Conservation (phyloP, 2,888 invertebrate species). For the Desoria tigrina region DNA sequence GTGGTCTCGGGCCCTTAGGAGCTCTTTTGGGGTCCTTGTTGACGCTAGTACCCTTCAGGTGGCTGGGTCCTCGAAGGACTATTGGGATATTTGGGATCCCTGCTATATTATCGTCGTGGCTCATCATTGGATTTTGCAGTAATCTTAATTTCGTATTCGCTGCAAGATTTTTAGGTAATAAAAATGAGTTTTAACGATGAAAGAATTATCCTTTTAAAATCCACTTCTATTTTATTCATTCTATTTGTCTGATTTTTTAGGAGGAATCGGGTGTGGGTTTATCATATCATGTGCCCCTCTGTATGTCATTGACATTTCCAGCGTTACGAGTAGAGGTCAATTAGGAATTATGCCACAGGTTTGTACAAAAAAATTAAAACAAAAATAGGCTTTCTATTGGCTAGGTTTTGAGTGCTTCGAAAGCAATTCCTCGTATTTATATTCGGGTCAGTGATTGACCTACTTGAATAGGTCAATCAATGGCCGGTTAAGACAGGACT, state of each 20-base stretch:
- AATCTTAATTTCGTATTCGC: constrained; percentile 20
- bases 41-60: constrained; percentile 21
- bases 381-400: no score
- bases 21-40: constrained; percentile 32
- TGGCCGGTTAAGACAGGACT: no score
- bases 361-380: neutral
- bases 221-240: no score
- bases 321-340: constrained; percentile 24
- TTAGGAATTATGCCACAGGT: constrained; percentile 42
- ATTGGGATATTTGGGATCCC: constrained; percentile 32
- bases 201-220: neutral
- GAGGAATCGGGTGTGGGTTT: constrained; percentile 34
- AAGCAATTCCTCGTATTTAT: no score
- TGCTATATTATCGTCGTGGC: constrained; percentile 25
- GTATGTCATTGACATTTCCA: constrained; percentile 34
- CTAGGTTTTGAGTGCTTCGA: no score
- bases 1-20: constrained; percentile 39
- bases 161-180: constrained; percentile 36
- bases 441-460: no score
- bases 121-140: constrained; percentile 22
- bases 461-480: no score
- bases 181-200: neutral
- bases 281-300: constrained; percentile 35
- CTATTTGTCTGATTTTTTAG: constrained; percentile 14
- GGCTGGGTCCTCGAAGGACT: constrained; percentile 27